A percentile compares a stretch with the other conserved stretches of the same genome.
Conservation (phyloP, 2,797 vertebrate species). For the Podarcis siculus region DNA sequence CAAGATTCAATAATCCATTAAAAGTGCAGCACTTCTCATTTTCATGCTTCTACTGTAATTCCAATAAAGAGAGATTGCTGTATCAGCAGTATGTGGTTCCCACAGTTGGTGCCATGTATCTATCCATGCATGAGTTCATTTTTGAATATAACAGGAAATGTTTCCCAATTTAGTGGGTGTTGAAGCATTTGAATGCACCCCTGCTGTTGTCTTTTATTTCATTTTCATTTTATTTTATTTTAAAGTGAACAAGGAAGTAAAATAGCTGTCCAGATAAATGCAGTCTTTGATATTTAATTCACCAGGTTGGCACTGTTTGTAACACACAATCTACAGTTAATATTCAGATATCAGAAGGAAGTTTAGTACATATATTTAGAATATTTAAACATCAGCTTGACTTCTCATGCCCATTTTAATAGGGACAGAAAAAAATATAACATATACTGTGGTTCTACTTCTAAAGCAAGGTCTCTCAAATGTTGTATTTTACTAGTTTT, state of each 20-base stretch:
- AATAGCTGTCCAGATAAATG: neutral
- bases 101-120: neutral
- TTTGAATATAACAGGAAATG: neutral
- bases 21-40: neutral
- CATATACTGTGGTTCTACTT: neutral
- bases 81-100: neutral
- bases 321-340: neutral
- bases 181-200: neutral
- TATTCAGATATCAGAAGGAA: neutral
- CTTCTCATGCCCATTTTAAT: neutral
- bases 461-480: neutral
- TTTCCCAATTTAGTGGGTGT: neutral
- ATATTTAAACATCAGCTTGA: neutral
- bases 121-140: too few species aligned
- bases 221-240: too few species aligned
- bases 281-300: neutral
- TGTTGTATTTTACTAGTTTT: neutral
- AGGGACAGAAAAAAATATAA: too few species aligned
- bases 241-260: neutral
- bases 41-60: neutral
- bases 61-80: neutral
- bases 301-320: neutral
- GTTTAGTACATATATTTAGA: too few species aligned
- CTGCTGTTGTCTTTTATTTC: too few species aligned
- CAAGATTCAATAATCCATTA: too few species aligned